Percentiles rank a stretch among this genome's conserved stretches.
These are phyloP conservation scores for Lordiphosa fenestrarum DNA, from an alignment of 2,888 invertebrate species.

Conservation along the genomic window DNA sequence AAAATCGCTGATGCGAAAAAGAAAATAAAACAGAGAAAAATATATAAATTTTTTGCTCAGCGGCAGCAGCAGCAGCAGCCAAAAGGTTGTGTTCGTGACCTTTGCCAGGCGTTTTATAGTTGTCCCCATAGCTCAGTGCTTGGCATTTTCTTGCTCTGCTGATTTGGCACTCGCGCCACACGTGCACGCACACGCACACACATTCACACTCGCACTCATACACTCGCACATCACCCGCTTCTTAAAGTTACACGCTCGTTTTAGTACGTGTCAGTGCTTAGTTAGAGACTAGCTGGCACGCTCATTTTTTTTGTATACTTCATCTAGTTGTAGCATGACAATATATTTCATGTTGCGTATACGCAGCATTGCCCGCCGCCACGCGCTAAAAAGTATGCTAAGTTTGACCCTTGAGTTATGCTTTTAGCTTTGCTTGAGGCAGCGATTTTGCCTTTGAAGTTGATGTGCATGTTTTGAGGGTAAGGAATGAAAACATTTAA, in stretches of 20 bases:
- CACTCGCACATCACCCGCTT: conserved; percentile 7
- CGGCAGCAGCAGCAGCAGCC: conserved; percentile 49
- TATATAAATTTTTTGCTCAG: conserved; percentile 27
- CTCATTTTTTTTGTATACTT: conserved; percentile 43
- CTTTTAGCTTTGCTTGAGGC: conserved; percentile 13
- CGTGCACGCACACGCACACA: conserved; percentile 3
- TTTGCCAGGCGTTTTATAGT: conserved; percentile 62
- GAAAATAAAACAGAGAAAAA: conserved; percentile 42
- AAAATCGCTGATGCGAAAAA: conserved; percentile 68
- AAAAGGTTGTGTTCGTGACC: conserved; percentile 74
- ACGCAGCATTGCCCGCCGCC: conserved; percentile 1
- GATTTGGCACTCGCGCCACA: conserved; percentile 49
- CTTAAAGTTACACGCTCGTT: conserved; percentile 54
- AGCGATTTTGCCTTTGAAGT: conserved; percentile 11
- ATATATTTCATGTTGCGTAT: not conserved
- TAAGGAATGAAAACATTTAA: too few relatives aligned
- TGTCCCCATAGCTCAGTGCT: conserved; percentile 58
- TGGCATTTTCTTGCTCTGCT: conserved; percentile 57
- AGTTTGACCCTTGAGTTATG: conserved; percentile 4
- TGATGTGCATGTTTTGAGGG: too few relatives aligned
- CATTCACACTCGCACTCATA: conserved; percentile 11
- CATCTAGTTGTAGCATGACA: conserved; percentile 1
- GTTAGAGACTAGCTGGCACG: conserved; percentile 63
- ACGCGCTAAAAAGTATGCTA: conserved; percentile 45
- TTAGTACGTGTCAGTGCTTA: conserved; percentile 63